Percentiles rank a stretch among this genome's conserved stretches.
phyloP scores from a whole-genome alignment of 2,797 vertebrate species.

The Pempheris klunzingeri region DNA sequence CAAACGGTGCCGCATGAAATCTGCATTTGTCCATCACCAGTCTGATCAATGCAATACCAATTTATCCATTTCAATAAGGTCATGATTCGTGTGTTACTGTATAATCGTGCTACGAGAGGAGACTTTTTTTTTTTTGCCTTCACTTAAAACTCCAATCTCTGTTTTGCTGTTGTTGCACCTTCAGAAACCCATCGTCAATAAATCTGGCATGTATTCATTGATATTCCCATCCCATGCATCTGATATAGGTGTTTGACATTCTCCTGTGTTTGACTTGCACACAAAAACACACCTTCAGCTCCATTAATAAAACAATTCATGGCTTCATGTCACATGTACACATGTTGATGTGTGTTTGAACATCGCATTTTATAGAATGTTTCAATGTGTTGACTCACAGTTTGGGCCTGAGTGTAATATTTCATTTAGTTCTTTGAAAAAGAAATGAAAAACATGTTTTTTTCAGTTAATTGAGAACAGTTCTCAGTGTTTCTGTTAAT shows the following conservation, averaged over 20 bases:
- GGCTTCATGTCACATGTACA: slow-evolving; percentile 42
- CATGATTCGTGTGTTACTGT: slow-evolving; percentile 63
- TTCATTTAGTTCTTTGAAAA: slow-evolving; percentile 47
- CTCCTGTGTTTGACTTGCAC: slow-evolving; percentile 69
- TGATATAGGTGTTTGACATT: slow-evolving; percentile 65
- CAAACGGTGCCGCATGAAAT: slow-evolving; percentile 79
- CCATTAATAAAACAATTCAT: slow-evolving; percentile 29
- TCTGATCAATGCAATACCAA: slow-evolving; percentile 65
- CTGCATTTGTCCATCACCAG: slow-evolving; percentile 69
- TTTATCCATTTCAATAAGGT: slow-evolving; percentile 58
- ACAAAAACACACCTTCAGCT: slow-evolving; percentile 46
- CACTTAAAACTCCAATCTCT: slow-evolving; percentile 58
- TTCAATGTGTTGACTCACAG: slow-evolving; percentile 63
- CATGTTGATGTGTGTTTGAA: slow-evolving; percentile 51
- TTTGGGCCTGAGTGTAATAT: slow-evolving; percentile 53
- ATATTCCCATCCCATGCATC: slow-evolving; percentile 62
- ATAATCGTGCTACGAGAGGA: slow-evolving; percentile 60
- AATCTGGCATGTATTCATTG: slow-evolving; percentile 70
- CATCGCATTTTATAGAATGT: slow-evolving; percentile 59
- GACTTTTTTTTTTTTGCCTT: slow-evolving; percentile 65
- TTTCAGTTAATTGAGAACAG: slow-evolving; percentile 33
- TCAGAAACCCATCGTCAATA: slow-evolving; percentile 49
- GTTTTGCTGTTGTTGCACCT: slow-evolving; percentile 67
- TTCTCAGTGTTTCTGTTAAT: slow-evolving; percentile 49
- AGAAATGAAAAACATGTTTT: slow-evolving; percentile 6